Evolutionary conservation across 2,888 invertebrate genomes (phyloP), one percentile per base, ranked within the genome.

Genomic region (Andricus quercusramuli): DNA sequence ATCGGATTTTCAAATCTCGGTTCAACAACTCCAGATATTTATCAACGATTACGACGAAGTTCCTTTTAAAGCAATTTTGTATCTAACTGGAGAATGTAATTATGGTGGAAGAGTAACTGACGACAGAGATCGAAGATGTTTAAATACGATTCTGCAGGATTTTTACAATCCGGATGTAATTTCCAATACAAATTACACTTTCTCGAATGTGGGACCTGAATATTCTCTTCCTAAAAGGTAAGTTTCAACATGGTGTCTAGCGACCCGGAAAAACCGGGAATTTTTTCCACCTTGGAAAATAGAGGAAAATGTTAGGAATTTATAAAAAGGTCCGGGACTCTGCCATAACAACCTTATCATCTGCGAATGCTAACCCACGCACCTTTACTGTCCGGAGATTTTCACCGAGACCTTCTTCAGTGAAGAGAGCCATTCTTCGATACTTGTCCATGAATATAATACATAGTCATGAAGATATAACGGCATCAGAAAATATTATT

Each of bases 1-100:
- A 90, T 97, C 97, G 0, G 97, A 98, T 93, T 95, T 97, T 85
- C 95, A 96, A 89, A 97, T 97, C 93, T 97, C 97, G 1, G 95
- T 96, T 22, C 95, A 96, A 93, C 97, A 97, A 91, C 93, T 97
- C 37, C 96, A 96, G 93, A 96, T 96, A 95, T 97, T 97, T 91
- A 94, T 97, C 79, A 96, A 96, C 89, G 96, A 97, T 88, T 96
- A 96, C 89, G 95, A 95, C 67, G 95, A 96, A 84, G 95, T 96
- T 79, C 97, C 97, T 59, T 97, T 96, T 88, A 96, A 97, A 83
- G 98, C 98, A 25, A 95, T 98, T 85, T 62, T 70, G 1, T 98
- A 98, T 93, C 94, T 98, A 90, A 96, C 96, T 13, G 98, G 98
- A 1, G 98, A 98, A 93, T 98, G 98, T 91, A 97, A 97, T 93